Base-by-base conservation (phyloP, 2,113 vertebrate genomes). In the Apodemus speciosus region DNA sequence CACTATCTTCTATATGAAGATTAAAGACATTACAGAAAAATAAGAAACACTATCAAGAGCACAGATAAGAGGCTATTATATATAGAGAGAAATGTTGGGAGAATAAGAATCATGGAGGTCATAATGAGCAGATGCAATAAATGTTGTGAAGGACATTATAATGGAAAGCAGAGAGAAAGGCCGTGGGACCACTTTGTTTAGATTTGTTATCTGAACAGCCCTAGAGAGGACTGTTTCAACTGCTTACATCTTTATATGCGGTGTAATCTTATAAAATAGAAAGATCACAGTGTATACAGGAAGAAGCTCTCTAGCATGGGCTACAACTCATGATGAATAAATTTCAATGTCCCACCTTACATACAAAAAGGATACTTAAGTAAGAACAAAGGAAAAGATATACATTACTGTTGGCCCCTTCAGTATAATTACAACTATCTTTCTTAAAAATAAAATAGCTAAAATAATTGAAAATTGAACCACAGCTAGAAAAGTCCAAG, bases 321-420 rank as follows among this genome's bases (percentile, higher is more conserved):
- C 49, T 64, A 35, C 21, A 38, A 15, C 35, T 49, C 27, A 68
- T 27, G 0, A 1, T 71, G 23, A 75, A 2, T 27, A 73, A 85
- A 51, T 91, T 69, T 86, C 35, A 64, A 18, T n/a, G 10, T 1
- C 38, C 5, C 4, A 8, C 2, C 9, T 68, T 49, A 38, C 85
- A 71, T 25, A 56, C 46, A 9, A 6, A 25, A 1, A 21, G n/a
- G 16, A 11, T n/a, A 35, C 1, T 9, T 32, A 30, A 79, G 18
- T 21, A 11, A 90, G 23, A 0, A 27, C 1, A 0, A 71, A 0
- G 3, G 13, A 40, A 80, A 18, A 14, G 0, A 25, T 46, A 18
- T 60, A 21, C 16, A 4, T 51, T 46, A 51, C 18, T 87, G 1
- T 6, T 3, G 6, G 4, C 0, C 6, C 14, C 0, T 49, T 1